phyloP scores from a whole-genome alignment of 23 tunicate genomes.

The Trididemnum miniatum region DNA sequence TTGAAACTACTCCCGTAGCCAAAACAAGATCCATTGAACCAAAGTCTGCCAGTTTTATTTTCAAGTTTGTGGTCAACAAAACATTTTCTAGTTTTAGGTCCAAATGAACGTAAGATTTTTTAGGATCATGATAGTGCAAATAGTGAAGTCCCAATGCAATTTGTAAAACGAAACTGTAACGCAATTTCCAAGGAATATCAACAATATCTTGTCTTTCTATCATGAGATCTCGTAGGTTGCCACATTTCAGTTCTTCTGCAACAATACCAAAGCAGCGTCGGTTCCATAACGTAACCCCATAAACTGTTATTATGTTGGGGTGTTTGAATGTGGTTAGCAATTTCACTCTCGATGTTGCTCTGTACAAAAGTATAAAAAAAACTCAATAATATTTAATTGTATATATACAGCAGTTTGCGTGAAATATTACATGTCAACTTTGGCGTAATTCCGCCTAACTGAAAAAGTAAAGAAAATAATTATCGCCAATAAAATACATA shows the following conservation, averaged over 20 bases:
- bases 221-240: background rate
- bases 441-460: too few species aligned
- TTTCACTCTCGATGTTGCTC: background rate
- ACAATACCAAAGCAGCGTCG: background rate
- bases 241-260: background rate
- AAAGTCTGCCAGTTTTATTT: conserved; percentile 6
- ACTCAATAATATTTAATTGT: too few species aligned
- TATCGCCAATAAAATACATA: too few species aligned
- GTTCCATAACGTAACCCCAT: background rate
- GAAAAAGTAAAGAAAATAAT: too few species aligned
- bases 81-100: conserved; percentile 11
- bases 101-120: background rate
- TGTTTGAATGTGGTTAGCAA: background rate
- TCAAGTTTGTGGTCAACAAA: background rate
- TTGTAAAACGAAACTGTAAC: background rate
- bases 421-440: too few species aligned
- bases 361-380: too few species aligned
- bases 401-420: too few species aligned
- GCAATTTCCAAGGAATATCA: background rate
- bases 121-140: conserved; percentile 1
- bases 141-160: conserved; percentile 1
- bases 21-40: background rate
- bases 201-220: background rate
- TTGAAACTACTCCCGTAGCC: background rate
- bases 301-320: background rate